A percentile compares a stretch with the other conserved stretches of the same genome.
Evolutionary conservation across 1,140 invertebrate species (phyloP).

Genomic region (Babylonia areolata): DNA sequence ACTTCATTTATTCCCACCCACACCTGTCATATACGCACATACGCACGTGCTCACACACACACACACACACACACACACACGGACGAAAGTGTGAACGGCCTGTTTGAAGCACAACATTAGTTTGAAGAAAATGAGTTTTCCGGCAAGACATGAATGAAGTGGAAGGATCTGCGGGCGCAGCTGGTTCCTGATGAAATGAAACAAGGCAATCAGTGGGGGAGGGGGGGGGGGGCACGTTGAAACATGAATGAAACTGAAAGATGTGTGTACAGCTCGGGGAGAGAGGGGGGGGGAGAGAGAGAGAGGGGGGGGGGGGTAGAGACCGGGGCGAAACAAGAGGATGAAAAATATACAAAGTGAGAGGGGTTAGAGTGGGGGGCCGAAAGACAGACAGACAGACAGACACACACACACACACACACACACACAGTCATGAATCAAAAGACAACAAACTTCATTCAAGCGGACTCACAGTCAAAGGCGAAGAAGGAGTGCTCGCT

Average conservation of each 20-base stretch:
- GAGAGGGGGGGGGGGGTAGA: not conserved
- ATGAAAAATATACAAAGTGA: not conserved
- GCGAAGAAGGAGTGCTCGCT: constrained; percentile 40
- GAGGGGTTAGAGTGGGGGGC: not conserved
- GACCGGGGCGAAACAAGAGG: not conserved
- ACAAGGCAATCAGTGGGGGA: too few species aligned
- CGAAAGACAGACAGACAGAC: not conserved
- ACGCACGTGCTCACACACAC: too few species aligned
- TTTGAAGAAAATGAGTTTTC: too few species aligned
- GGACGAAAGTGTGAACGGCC: too few species aligned
- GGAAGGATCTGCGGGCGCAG: too few species aligned
- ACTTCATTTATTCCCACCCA: too few species aligned
- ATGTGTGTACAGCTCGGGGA: not conserved
- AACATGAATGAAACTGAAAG: not conserved
- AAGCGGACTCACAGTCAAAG: constrained; percentile 37
- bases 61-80: too few species aligned
- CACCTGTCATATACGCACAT: too few species aligned
- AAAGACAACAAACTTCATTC: not conserved
- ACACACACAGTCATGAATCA: not conserved
- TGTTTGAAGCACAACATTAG: too few species aligned
- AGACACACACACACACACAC: not conserved
- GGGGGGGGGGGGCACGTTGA: too few species aligned
- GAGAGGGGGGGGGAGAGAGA: not conserved
- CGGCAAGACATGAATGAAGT: too few species aligned
- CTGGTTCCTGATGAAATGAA: too few species aligned